Evolutionary conservation across 1,140 invertebrate species (phyloP), one percentile per base, ranked within the genome.

Genomic region (Hylyphantes graminicola): DNA sequence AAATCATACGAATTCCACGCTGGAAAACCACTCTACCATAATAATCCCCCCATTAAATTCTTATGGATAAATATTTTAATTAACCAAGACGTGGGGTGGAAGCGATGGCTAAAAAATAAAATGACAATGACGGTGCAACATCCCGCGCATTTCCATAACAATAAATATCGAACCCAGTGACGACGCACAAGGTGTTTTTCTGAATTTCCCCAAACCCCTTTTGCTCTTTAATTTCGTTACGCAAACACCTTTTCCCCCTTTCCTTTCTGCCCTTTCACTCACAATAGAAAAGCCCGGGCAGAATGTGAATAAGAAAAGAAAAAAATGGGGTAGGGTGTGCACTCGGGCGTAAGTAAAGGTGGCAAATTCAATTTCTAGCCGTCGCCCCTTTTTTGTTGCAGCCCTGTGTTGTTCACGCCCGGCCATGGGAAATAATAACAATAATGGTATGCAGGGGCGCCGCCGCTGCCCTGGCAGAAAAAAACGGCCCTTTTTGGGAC

Each of bases 291-390:
- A 35, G 35, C 35, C 35, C 35, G 35, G 35, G 35, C 35, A 35
- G 35, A 35, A 35, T 61, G 57, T 15, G 57, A 15, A 61, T 61
- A 15, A 15, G 57, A 61, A 12, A 61, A 5, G 6, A 12, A 17
- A 61, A 61, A 17, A 61, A 61, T 61, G 57, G 12, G 17, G 72
- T 74, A 35, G 72, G 72, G 72, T 74, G 17, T 19, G 13, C 72
- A 21, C 8, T 55, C 15, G 54, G 51, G 72, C 72, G 76, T 78
- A 78, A 78, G 61, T 78, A 78, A 78, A 48, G 76, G 76, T 78
- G 76, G 59, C 76, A 67, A 78, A 78, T 78, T 78, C 76, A 78
- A 78, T 78, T 78, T 76, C n/a, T 21, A 35, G 35, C 57, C 74
- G 54, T 48, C 59, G 57, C 74, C 35, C 35, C 74, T 76, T 76